phyloP scores from a whole-genome alignment of 2,113 vertebrate species.

The Eclectus roratus region DNA sequence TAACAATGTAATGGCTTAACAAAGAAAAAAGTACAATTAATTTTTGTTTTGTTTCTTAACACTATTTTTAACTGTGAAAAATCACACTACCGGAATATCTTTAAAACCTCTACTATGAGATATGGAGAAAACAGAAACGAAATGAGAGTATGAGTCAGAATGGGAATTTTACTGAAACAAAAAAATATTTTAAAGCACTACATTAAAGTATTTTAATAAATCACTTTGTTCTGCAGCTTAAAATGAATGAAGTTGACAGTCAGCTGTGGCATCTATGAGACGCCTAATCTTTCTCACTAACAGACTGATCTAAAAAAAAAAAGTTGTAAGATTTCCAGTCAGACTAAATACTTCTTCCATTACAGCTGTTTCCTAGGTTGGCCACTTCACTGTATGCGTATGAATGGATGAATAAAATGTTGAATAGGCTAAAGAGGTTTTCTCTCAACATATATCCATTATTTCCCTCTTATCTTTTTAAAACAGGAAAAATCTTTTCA shows the following conservation, averaged over 20 bases:
- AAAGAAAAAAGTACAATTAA: background rate
- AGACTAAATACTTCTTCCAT: background rate
- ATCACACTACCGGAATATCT: background rate
- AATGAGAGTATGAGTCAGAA: background rate
- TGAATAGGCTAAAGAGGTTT: background rate
- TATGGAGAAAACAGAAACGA: background rate
- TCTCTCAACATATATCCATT: background rate
- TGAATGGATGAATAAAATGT: background rate
- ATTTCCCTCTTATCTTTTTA: background rate
- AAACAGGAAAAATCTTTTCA: background rate
- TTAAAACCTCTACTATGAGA: background rate
- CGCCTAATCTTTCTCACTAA: background rate
- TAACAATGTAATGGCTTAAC: background rate
- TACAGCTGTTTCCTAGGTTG: background rate
- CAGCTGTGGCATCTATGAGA: background rate
- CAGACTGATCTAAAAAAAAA: background rate
- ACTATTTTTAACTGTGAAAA: background rate
- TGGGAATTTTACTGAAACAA: background rate
- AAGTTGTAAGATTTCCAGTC: background rate
- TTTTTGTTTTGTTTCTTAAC: background rate
- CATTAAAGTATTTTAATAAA: background rate
- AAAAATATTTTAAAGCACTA: background rate
- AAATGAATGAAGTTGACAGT: background rate
- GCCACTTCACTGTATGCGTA: background rate
- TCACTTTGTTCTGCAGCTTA: background rate